phyloP scores from a whole-genome alignment of 2,797 vertebrate species.

The Argya squamiceps region DNA sequence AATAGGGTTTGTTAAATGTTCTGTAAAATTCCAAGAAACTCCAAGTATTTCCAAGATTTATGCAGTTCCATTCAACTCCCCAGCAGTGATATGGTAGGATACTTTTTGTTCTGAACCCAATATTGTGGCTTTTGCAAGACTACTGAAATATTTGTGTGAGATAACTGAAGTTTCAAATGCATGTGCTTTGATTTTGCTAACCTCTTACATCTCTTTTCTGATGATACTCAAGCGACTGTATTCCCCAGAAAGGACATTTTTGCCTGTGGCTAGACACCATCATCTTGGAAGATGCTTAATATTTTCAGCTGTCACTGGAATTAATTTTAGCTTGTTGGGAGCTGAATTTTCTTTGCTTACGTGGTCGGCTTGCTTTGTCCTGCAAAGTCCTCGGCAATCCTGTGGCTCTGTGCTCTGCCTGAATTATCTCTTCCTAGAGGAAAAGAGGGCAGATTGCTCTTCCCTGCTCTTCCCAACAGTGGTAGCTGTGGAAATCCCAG shows the following conservation, averaged over 20 bases:
- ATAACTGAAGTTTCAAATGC: neutral
- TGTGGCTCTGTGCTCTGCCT: neutral
- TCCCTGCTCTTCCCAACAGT: neutral
- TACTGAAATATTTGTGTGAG: neutral
- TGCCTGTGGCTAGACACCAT: neutral
- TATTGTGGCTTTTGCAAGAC: neutral
- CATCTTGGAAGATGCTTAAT: neutral
- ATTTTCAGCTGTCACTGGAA: neutral
- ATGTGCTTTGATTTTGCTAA: neutral
- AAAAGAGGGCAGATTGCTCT: neutral
- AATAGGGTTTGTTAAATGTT: neutral
- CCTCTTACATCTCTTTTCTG: neutral
- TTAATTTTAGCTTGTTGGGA: neutral
- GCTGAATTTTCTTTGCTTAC: neutral
- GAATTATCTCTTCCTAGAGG: neutral
- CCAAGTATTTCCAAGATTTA: neutral
- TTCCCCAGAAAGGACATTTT: neutral
- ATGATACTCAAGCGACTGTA: neutral
- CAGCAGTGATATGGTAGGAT: neutral
- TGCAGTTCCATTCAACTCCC: neutral
- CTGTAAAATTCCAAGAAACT: neutral
- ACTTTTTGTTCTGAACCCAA: neutral
- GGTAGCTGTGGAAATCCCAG: neutral
- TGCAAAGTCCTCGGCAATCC: rapidly evolving
- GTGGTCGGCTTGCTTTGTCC: rapidly evolving